Percentiles rank a stretch among this genome's conserved stretches.
These are phyloP conservation scores for Charanyca ferruginea DNA, from an alignment of 2,888 invertebrate species.

Conservation along the genomic window DNA sequence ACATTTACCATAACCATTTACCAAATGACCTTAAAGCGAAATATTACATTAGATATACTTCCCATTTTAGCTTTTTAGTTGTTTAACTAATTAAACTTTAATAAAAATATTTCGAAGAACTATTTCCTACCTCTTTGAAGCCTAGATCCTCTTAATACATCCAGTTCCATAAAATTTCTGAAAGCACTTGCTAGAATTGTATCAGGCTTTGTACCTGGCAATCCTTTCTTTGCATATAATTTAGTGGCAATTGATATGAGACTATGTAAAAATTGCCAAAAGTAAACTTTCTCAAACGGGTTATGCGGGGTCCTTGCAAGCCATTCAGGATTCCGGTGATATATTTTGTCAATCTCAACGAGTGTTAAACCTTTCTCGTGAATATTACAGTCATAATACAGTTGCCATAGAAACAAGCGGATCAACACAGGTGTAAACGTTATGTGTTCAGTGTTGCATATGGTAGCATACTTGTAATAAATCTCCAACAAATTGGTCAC, in stretches of 20 bases:
- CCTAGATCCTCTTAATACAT: conserved; percentile 83
- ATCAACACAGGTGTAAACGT: conserved; percentile 85
- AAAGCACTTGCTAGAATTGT: conserved; percentile 90
- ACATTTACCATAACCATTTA: conserved; percentile 77
- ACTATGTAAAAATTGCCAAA: conserved; percentile 92
- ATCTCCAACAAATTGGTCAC: conserved; percentile 86
- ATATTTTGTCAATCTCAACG: conserved; percentile 87
- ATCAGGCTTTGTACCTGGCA: conserved; percentile 80
- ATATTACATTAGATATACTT: conserved; percentile 7
- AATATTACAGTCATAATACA: conserved; percentile 90
- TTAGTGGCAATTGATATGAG: conserved; percentile 88
- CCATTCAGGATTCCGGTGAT: conserved; percentile 86
- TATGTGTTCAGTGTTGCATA: conserved; percentile 81
- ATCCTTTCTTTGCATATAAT: conserved; percentile 81
- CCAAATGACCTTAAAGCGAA: conserved; percentile 74
- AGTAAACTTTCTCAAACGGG: conserved; percentile 92
- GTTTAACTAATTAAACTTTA: not conserved
- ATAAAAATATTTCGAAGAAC: not conserved
- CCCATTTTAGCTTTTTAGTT: not conserved
- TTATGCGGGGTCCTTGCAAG: conserved; percentile 84
- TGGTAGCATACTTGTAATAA: conserved; percentile 89
- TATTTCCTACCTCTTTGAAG: conserved; percentile 80
- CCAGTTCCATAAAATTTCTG: conserved; percentile 87
- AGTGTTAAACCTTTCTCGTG: conserved; percentile 87
- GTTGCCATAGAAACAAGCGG: conserved; percentile 91